Evolutionary conservation across 2,797 vertebrate genomes (phyloP), one percentile per base, ranked within the genome.

Genomic region (Oryzias dopingdopingensis): DNA sequence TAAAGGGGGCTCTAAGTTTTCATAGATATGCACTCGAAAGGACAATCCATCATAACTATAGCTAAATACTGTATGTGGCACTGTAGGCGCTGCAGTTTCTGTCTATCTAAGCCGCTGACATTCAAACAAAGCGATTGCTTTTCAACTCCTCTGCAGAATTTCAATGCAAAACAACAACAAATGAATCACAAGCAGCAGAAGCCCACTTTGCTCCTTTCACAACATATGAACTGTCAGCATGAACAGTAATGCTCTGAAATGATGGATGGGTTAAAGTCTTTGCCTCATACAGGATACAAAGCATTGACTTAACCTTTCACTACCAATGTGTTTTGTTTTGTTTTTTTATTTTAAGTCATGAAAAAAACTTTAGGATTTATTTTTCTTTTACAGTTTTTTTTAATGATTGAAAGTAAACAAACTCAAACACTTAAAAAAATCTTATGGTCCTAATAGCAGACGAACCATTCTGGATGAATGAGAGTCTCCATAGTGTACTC

Each of bases 191-290:
- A 82, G 76, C 71, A 67, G 71, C 77, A 63, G 81, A 68, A 55
- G 77, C 81, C 81, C 81, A 77, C 77, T 81, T 78, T 76, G 72
- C 81, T 77, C 81, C 71, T 81, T 76, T 86, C 83, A 76, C 80
- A 72, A 78, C 62, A 45, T 77, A 86, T 70, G 71, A 88, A 88
- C 86, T 85, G 85, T 88, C 85, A 90, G 76, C 54, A 74, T 52
- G 43, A 81, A 80, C 80, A 73, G 70, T 79, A 74, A 77, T 83
- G 67, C 79, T 65, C 79, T 78, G 74, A 72, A 66, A 65, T 88
- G 86, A 88, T 86, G 81, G 82, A 90, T 87, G 80, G 72, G 52
- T 49, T 52, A 1, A 77, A 81, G 77, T 67, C 66, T 46, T 45
- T 7, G 75, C 69, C 52, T 62, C 52, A 67, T 58, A 79, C 53